A percentile compares a stretch with the other conserved stretches of the same genome.
Conservation (phyloP, 2,888 invertebrate species). For the Plemyria rubiginata region DNA sequence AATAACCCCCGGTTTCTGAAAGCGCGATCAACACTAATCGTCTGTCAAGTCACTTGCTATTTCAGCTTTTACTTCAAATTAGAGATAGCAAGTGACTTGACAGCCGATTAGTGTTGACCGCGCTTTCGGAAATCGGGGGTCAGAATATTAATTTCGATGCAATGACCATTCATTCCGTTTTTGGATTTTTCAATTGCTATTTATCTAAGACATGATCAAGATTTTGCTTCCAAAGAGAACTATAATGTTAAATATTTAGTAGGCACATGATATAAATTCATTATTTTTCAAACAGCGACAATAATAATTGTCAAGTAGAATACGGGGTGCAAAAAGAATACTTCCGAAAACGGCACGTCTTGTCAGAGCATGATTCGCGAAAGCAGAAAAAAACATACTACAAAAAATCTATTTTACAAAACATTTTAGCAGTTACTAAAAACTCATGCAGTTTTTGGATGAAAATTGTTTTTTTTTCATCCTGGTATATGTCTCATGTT, state of each 20-base stretch:
- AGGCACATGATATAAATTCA: constrained; percentile 23
- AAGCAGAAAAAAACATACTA: not conserved
- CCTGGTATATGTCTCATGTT: too few species aligned
- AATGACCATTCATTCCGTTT: too few species aligned
- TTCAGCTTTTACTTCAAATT: too few species aligned
- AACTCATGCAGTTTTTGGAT: too few species aligned
- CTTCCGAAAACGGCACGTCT: not conserved
- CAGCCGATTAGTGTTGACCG: too few species aligned
- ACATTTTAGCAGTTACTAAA: not conserved
- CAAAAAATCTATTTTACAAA: not conserved
- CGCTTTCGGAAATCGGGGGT: too few species aligned
- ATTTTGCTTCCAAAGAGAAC: constrained; percentile 4
- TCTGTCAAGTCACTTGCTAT: too few species aligned
- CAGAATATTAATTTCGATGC: too few species aligned
- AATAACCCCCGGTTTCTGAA: too few species aligned
- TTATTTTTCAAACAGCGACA: constrained; percentile 11
- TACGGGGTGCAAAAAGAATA: constrained; percentile 4
- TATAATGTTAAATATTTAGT: constrained; percentile 14
- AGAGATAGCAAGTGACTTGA: too few species aligned
- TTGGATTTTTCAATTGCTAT: not conserved
- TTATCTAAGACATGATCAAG: not conserved
- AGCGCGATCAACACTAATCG: too few species aligned
- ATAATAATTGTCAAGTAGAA: constrained; percentile 5
- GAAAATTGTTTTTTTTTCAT: too few species aligned
- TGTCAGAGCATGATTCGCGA: not conserved